A percentile compares a stretch with the other conserved stretches of the same genome.
Conservation (phyloP, 2,797 vertebrate genomes). For the Muraenolepis orangiensis region DNA sequence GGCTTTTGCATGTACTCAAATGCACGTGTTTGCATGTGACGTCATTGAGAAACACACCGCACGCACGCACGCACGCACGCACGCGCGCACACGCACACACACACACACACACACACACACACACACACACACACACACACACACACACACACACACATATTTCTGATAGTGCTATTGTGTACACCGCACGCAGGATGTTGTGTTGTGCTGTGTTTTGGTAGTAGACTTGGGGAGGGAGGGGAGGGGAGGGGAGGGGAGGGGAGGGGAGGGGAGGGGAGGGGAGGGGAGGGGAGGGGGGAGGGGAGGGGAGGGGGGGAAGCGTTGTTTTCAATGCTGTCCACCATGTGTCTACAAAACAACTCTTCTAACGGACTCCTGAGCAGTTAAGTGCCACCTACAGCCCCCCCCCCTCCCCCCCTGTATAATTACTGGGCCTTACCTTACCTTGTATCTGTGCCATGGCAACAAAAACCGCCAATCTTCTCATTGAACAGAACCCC, state of each 20-base stretch:
- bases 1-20: conserved; percentile 1
- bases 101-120: not conserved
- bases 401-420: no score
- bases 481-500: not conserved
- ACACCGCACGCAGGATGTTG: not conserved
- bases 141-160: no score
- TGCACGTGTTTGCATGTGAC: not conserved
- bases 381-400: not conserved
- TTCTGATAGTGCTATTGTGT: not conserved
- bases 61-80: no score
- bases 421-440: not conserved
- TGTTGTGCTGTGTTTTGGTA: no score
- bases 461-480: not conserved
- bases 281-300: no score
- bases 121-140: not conserved
- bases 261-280: no score
- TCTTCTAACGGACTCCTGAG: not conserved
- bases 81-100: not conserved
- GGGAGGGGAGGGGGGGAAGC: no score
- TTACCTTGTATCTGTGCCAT: not conserved
- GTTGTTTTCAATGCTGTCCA: not conserved
- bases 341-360: conserved; percentile 1
- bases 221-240: no score
- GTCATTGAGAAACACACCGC: no score
- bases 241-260: no score